A percentile compares a stretch with the other conserved stretches of the same genome.
Evolutionary conservation across 2,797 vertebrate genomes (phyloP).

Genomic region (Buphagus erythrorhynchus): DNA sequence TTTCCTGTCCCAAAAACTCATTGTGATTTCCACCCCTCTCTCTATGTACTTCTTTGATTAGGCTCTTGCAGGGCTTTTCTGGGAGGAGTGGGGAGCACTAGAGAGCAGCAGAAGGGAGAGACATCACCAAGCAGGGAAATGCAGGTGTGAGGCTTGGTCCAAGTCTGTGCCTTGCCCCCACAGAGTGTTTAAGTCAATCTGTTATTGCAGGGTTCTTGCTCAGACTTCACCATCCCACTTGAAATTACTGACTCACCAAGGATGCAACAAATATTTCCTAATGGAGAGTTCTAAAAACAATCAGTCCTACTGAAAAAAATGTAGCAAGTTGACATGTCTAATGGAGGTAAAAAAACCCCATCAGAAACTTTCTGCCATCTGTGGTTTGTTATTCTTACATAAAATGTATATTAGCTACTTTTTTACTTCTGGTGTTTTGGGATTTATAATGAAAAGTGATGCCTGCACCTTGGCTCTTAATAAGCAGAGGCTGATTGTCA

Average conservation of each 20-base stretch:
- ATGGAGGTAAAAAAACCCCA: not conserved
- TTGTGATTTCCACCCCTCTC: not conserved
- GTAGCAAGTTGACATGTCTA: not conserved
- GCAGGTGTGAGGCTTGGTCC: not conserved
- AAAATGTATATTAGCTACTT: not conserved
- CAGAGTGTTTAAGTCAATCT: not conserved
- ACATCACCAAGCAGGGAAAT: not conserved
- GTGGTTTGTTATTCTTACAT: not conserved
- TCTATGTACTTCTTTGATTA: not conserved
- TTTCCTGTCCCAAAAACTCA: not conserved
- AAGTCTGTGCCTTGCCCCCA: not conserved
- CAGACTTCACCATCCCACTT: not conserved
- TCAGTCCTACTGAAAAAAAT: not conserved
- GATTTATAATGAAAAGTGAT: not conserved
- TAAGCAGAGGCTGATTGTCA: not conserved
- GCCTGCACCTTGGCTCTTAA: not conserved
- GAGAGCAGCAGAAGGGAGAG: not conserved
- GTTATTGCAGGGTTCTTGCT: not conserved
- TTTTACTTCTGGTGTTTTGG: not conserved
- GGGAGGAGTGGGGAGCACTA: not conserved
- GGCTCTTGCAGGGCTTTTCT: not conserved
- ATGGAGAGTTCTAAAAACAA: not conserved
- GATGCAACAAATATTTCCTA: not conserved
- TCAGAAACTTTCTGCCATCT: not conserved
- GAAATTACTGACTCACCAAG: slow-evolving; percentile 1